Evolutionary conservation across 2,888 invertebrate genomes (phyloP).

Genomic region (Euproctis similis): DNA sequence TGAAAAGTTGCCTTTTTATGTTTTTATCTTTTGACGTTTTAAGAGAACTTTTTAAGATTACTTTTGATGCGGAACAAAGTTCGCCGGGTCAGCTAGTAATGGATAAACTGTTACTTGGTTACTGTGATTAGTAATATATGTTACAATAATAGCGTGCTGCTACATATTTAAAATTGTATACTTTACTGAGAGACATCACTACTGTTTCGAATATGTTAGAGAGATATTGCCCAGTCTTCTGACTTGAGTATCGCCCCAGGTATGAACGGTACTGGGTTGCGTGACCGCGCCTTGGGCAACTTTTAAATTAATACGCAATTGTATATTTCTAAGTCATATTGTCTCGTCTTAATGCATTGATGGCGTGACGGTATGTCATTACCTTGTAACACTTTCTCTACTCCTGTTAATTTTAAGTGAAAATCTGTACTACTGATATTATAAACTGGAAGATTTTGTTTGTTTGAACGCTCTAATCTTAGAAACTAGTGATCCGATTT

Average conservation of each 20-base stretch:
- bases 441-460: too few relatives aligned
- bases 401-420: too few relatives aligned
- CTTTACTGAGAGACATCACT: slow-evolving; percentile 41
- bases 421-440: too few relatives aligned
- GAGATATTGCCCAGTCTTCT: slow-evolving; percentile 44
- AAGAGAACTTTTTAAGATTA: too few relatives aligned
- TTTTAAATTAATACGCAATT: slow-evolving; percentile 60
- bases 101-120: too few relatives aligned
- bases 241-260: slow-evolving; percentile 55
- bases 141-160: slow-evolving; percentile 9
- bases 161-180: slow-evolving; percentile 16
- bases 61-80: too few relatives aligned
- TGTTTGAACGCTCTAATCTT: too few relatives aligned
- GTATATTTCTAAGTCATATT: slow-evolving; percentile 47
- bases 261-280: slow-evolving; percentile 49
- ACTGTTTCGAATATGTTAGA: slow-evolving; percentile 42
- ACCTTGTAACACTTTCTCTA: slow-evolving; percentile 53
- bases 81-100: too few relatives aligned
- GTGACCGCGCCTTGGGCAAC: slow-evolving; percentile 57
- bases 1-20: too few relatives aligned
- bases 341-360: slow-evolving; percentile 34
- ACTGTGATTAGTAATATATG: slow-evolving; percentile 10
- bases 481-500: too few relatives aligned
- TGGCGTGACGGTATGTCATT: slow-evolving; percentile 57
- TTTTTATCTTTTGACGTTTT: too few relatives aligned